Evolutionary conservation across 2,113 vertebrate species (phyloP).

Genomic region (Halcyon senegalensis): DNA sequence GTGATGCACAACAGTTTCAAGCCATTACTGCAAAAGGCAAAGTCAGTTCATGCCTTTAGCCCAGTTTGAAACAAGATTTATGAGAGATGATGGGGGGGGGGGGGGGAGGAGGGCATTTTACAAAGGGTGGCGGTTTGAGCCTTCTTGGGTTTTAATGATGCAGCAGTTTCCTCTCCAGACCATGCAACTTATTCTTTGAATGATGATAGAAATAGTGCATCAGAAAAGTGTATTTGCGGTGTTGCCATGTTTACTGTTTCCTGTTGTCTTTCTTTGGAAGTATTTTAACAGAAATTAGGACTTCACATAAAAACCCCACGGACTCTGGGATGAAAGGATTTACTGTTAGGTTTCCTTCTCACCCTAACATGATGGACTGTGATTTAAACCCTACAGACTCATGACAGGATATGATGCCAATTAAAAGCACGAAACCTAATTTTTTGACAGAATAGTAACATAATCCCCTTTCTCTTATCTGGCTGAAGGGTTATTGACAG

Average conservation of each 20-base stretch:
- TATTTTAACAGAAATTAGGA: slow-evolving; percentile 76
- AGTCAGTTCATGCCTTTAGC: slow-evolving; percentile 68
- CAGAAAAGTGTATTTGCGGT: slow-evolving; percentile 76
- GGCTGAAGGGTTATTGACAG: slow-evolving; percentile 69
- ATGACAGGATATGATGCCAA: slow-evolving; percentile 78
- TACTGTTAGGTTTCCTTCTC: slow-evolving; percentile 65
- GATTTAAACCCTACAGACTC: slow-evolving; percentile 76
- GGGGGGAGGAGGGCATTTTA: slow-evolving; percentile 29
- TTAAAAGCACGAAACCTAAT: slow-evolving; percentile 80
- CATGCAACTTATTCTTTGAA: slow-evolving; percentile 74
- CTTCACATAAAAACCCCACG: slow-evolving; percentile 62
- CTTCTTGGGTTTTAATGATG: slow-evolving; percentile 68
- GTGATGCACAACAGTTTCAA: slow-evolving; percentile 76
- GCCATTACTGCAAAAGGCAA: slow-evolving; percentile 68
- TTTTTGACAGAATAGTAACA: slow-evolving; percentile 75
- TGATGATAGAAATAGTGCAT: slow-evolving; percentile 73
- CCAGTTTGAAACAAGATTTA: slow-evolving; percentile 80
- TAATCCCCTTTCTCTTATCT: slow-evolving; percentile 76
- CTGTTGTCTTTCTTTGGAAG: slow-evolving; percentile 81
- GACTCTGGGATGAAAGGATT: slow-evolving; percentile 76
- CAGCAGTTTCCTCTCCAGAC: slow-evolving; percentile 80
- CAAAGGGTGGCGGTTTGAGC: slow-evolving; percentile 69
- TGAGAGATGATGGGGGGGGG: slow-evolving; percentile 50
- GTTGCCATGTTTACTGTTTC: slow-evolving; percentile 80
- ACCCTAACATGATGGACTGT: slow-evolving; percentile 65